Conservation (phyloP, 2,113 vertebrate genomes). For the Spea bombifrons region DNA sequence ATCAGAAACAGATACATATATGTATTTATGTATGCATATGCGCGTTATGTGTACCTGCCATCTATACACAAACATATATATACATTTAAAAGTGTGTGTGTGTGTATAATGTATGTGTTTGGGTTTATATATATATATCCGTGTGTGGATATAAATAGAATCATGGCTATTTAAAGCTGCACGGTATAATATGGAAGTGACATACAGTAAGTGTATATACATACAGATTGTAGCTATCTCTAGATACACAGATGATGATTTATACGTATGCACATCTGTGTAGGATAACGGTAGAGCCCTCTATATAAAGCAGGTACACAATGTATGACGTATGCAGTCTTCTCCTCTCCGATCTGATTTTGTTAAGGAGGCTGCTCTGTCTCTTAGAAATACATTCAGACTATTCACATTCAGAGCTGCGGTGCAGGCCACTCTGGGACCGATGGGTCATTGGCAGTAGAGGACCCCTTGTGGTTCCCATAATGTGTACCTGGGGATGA, state of each 20-base stretch:
- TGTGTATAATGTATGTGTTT: neutral
- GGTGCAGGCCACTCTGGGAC: conserved; percentile 19
- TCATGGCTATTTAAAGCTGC: too few species aligned
- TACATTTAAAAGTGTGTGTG: too few species aligned
- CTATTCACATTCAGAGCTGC: conserved; percentile 6
- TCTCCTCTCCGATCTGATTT: neutral
- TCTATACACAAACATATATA: neutral
- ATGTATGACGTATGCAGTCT: conserved; percentile 17
- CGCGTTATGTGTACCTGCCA: neutral
- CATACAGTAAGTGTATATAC: too few species aligned
- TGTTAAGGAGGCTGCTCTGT: conserved; percentile 13
- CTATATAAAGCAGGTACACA: neutral
- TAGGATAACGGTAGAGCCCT: too few species aligned
- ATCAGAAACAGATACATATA: too few species aligned
- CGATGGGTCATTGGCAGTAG: neutral
- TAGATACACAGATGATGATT: too few species aligned
- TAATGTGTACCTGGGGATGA: neutral
- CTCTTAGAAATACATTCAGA: neutral
- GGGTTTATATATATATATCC: too few species aligned
- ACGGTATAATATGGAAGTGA: too few species aligned
- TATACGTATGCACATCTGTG: too few species aligned
- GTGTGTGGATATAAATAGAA: too few species aligned
- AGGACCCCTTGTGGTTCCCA: neutral
- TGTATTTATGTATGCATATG: conserved; percentile 1
- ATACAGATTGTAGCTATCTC: too few species aligned